phyloP scores from a whole-genome alignment of 2,888 invertebrate species.

The Thysanoteuthis rhombus region DNA sequence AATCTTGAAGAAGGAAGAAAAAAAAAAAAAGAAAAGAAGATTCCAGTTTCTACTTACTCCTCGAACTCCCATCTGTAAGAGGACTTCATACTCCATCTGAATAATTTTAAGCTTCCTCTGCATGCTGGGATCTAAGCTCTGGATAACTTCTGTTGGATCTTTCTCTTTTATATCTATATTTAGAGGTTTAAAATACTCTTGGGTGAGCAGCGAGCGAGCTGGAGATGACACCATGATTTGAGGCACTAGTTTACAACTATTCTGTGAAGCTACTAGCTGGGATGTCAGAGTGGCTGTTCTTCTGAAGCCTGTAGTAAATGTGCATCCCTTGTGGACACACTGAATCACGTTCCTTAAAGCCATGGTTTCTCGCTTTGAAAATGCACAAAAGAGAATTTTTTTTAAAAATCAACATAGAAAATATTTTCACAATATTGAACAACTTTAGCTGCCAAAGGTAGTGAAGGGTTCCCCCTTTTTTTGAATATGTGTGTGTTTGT shows the following conservation, averaged over 20 bases:
- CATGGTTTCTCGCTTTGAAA: not conserved
- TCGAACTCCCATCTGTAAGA: conserved; percentile 37
- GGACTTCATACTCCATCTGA: conserved; percentile 49
- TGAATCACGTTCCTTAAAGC: not conserved
- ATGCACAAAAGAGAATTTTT: not conserved
- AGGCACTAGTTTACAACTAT: not conserved
- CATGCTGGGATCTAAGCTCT: conserved; percentile 41
- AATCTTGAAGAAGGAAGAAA: not conserved
- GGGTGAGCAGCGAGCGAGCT: not conserved
- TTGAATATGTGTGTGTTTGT: too few species aligned
- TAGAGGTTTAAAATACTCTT: not conserved
- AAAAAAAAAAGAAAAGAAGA: not conserved
- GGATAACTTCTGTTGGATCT: conserved; percentile 39
- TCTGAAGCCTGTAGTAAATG: not conserved
- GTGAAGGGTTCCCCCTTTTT: too few species aligned
- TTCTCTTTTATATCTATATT: not conserved
- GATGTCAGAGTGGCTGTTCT: not conserved
- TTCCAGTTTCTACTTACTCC: not conserved
- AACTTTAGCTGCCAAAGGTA: too few species aligned
- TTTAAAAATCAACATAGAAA: not conserved
- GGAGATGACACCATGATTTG: not conserved
- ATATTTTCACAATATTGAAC: not conserved
- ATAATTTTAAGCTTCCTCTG: conserved; percentile 46
- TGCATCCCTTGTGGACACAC: not conserved
- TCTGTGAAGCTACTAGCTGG: not conserved